These are phyloP conservation scores for Oreochromis grahami DNA, from an alignment of 2,797 vertebrate species.

Conservation along the genomic window DNA sequence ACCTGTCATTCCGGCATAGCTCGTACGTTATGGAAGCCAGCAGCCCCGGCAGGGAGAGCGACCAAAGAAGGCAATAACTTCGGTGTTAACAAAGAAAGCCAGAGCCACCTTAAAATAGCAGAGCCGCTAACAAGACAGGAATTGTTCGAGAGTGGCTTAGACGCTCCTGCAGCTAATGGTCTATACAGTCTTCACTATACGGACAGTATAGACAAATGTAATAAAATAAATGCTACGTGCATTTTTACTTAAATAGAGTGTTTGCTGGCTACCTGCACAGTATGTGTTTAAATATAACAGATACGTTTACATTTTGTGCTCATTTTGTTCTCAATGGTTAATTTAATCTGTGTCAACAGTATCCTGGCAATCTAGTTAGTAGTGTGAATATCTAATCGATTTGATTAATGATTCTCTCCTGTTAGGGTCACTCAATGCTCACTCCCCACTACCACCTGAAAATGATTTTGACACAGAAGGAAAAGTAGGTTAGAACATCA, in stretches of 20 bases:
- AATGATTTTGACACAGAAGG: background rate
- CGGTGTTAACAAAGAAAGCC: conserved; percentile 41
- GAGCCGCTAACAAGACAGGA: conserved; percentile 15
- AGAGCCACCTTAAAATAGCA: conserved; percentile 46
- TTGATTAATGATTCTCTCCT: background rate
- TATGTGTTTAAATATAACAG: background rate
- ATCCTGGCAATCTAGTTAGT: background rate
- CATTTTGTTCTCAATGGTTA: background rate
- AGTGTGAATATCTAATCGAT: background rate
- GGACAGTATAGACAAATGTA: background rate
- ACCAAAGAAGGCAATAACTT: conserved; percentile 64
- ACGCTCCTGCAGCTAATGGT: conserved; percentile 14
- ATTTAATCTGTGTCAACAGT: background rate
- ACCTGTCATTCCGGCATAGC: conserved; percentile 50
- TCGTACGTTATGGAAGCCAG: conserved; percentile 45
- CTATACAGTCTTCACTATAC: background rate
- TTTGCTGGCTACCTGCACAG: background rate
- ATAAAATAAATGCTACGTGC: background rate
- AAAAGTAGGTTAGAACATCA: background rate
- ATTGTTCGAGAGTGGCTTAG: background rate
- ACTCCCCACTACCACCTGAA: background rate
- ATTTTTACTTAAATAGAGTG: background rate
- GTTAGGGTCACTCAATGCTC: background rate
- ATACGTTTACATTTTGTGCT: background rate
- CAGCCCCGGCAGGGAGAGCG: conserved; percentile 36